Percentiles rank a stretch among this genome's conserved stretches.
Evolutionary conservation across 2,113 vertebrate species (phyloP).

Genomic region (Epinephelus cyanopodus): DNA sequence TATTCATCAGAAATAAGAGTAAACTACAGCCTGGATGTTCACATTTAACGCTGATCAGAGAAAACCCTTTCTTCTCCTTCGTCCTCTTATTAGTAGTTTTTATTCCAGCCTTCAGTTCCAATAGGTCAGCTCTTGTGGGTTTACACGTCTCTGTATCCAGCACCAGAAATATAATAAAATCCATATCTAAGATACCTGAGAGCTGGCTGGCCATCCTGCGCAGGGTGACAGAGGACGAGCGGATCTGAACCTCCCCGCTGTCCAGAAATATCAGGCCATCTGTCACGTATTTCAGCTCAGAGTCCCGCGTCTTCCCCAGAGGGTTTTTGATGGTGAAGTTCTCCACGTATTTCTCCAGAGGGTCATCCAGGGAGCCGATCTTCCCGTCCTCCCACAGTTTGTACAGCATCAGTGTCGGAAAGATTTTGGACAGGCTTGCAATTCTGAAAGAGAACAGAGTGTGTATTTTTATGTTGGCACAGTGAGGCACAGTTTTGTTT

Average conservation of each 20-base stretch:
- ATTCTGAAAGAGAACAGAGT: constrained; percentile 82
- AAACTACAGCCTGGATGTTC: background rate
- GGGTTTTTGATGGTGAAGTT: constrained; percentile 94
- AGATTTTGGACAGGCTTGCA: constrained; percentile 94
- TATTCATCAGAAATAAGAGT: background rate
- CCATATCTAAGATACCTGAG: constrained; percentile 70
- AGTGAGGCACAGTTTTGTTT: background rate
- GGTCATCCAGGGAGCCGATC: constrained; percentile 91
- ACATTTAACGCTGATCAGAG: background rate
- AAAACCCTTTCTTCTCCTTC: background rate
- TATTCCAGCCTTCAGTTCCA: background rate
- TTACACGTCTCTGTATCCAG: background rate
- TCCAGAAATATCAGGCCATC: constrained; percentile 87
- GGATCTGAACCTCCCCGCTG: constrained; percentile 83
- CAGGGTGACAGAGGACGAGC: constrained; percentile 89
- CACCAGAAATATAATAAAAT: background rate
- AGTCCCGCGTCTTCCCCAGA: constrained; percentile 83
- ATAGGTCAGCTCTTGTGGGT: background rate
- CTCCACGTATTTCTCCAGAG: constrained; percentile 89
- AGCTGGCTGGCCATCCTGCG: constrained; percentile 95
- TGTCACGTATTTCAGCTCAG: constrained; percentile 82
- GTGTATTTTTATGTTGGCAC: background rate
- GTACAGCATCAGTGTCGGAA: constrained; percentile 94
- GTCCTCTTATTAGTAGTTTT: background rate
- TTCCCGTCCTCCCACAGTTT: constrained; percentile 94